Conservation (phyloP, 2,888 invertebrate genomes). For the Ellobium chinense region DNA sequence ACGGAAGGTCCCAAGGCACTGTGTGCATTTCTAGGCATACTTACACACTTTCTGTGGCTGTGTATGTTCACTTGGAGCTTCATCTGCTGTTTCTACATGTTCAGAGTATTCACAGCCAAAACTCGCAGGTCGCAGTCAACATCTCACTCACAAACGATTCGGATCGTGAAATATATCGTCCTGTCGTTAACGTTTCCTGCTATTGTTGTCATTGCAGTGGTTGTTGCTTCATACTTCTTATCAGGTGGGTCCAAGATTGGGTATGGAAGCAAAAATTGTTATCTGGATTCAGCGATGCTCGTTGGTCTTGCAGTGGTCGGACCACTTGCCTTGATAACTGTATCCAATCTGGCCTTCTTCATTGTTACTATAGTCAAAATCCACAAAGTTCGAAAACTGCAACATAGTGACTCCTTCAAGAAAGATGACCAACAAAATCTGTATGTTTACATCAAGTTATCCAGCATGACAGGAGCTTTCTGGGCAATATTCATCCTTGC, state of each 20-base stretch:
- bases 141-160: background rate
- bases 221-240: background rate
- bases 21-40: conserved; percentile 5
- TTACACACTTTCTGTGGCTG: conserved; percentile 32
- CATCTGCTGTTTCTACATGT: conserved; percentile 32
- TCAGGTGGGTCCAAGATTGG: conserved; percentile 3
- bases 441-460: conserved; percentile 33
- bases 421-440: conserved; percentile 14
- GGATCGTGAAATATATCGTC: background rate
- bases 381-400: conserved; percentile 8
- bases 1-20: background rate
- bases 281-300: background rate
- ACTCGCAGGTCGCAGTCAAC: background rate
- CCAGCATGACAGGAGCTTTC: conserved; percentile 28
- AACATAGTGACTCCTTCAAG: background rate
- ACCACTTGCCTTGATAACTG: background rate
- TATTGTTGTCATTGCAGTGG: background rate
- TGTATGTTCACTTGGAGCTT: conserved; percentile 30
- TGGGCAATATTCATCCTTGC: background rate
- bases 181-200: conserved; percentile 2
- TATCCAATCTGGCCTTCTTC: conserved; percentile 24
- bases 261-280: conserved; percentile 6
- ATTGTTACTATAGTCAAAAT: conserved; percentile 2
- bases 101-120: conserved; percentile 24
- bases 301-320: conserved; percentile 2